Base-by-base conservation (phyloP, 2,797 vertebrate species). In the Oophaga sylvatica region DNA sequence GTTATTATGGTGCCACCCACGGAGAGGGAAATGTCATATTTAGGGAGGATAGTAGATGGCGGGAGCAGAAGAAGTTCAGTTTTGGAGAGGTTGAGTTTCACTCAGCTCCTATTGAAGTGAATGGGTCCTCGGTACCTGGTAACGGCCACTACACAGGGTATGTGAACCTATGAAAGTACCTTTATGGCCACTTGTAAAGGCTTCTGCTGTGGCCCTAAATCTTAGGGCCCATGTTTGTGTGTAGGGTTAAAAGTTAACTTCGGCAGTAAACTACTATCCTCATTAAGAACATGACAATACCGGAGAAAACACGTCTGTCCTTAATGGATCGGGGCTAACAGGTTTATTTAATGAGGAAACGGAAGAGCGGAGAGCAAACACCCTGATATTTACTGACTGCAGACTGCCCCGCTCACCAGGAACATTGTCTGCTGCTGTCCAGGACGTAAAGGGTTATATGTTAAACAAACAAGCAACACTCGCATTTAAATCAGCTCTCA, bases 281-380 rank as follows among this genome's bases (percentile, higher is more conserved):
- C n/a, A 65, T 67, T 67, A n/a, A 29, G 65, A 29, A 67, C 10
- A 67, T 67, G n/a, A 67, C 67, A 35, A 65, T 19, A 12, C 29
- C 67, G 29, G 26, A 7, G 67, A 16, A 48, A 19, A 22, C 71
- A 16, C 11, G 19, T 48, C 12, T 26, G n/a, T 31, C 10, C 31
- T 73, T 19, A 73, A 20, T 71, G 35, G 70, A 5, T 75, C 20
- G 22, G 11, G 71, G 5, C 71, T 22, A n/a, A 75, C 48, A 75
- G 71, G 20, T 75, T 75, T 75, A 48, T 75, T 48, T 48, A 75
- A 75, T 75, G 48, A 48, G 71, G 71, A 75, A 75, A n/a, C 11
- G 71, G 71, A 48, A 75, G 45, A n/a, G 41, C 41, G 5, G 22
- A 70, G 67, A 70, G 29, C 67, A 70, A 70, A 70, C 67, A 70